Conservation (phyloP, 2,888 invertebrate genomes). For the Leptura quadrifasciata region DNA sequence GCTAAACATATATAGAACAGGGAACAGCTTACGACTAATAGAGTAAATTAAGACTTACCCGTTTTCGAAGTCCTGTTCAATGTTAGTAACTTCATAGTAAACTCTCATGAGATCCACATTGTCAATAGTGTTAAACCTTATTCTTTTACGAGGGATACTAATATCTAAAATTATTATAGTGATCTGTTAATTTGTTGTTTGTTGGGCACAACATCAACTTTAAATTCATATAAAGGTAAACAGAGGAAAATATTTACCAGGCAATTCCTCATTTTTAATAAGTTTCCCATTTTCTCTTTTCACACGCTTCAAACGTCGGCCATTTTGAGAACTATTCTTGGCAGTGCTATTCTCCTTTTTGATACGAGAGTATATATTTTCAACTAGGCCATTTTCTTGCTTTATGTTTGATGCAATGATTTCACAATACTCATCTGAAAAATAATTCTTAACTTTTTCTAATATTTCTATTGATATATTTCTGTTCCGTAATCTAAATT, state of each 20-base stretch:
- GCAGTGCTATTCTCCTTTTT: neutral
- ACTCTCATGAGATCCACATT: neutral
- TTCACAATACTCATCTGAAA: slow-evolving; percentile 19
- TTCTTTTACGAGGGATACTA: neutral
- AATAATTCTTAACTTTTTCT: slow-evolving; percentile 36
- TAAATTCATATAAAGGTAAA: too few species aligned
- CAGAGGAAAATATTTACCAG: neutral
- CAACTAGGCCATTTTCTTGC: neutral
- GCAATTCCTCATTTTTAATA: neutral
- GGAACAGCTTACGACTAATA: neutral
- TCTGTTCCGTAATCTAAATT: slow-evolving; percentile 25
- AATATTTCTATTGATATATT: slow-evolving; percentile 27
- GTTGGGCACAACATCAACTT: too few species aligned
- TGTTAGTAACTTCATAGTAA: slow-evolving; percentile 1
- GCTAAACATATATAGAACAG: too few species aligned
- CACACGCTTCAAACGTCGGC: neutral
- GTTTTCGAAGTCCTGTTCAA: neutral
- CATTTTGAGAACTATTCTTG: neutral
- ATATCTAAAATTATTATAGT: neutral
- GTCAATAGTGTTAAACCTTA: neutral
- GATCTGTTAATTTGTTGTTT: too few species aligned
- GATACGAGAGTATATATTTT: neutral
- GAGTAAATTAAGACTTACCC: slow-evolving; percentile 14
- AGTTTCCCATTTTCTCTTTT: neutral
- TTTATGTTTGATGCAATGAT: slow-evolving; percentile 17